Conservation (phyloP, 2,113 vertebrate species). For the Danionella cerebrum region DNA sequence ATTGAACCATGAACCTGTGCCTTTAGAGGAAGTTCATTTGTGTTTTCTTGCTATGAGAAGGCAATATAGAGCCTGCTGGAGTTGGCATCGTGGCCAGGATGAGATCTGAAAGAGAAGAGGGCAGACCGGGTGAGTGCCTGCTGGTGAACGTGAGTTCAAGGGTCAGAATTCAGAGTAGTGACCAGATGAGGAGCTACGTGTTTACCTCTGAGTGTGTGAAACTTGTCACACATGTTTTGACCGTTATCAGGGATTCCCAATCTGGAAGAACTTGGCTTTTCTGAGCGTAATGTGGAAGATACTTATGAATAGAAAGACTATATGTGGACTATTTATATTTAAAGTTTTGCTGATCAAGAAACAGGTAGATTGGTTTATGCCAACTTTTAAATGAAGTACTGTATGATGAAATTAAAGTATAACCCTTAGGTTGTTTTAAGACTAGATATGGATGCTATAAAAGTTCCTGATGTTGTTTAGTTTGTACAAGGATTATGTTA, state of each 20-base stretch:
- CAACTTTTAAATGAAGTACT: no score
- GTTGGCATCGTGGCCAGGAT: slow-evolving; percentile 51
- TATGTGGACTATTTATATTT: no score
- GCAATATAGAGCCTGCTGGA: slow-evolving; percentile 59
- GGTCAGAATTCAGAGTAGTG: background rate
- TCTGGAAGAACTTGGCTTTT: background rate
- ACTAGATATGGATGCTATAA: no score
- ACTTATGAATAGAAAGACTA: no score
- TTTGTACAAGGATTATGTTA: no score
- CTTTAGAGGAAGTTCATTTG: slow-evolving; percentile 11
- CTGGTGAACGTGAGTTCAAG: background rate
- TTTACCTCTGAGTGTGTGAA: no score
- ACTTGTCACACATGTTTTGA: background rate
- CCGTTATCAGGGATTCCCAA: background rate
- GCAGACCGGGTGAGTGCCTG: slow-evolving; percentile 56
- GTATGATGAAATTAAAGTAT: no score
- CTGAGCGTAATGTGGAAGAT: background rate
- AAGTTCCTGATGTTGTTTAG: no score
- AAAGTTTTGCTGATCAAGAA: no score
- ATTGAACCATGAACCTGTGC: slow-evolving; percentile 21
- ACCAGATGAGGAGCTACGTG: no score
- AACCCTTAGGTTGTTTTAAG: no score
- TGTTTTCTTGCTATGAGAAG: slow-evolving; percentile 54
- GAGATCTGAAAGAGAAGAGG: slow-evolving; percentile 64
- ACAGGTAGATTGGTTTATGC: no score